Evolutionary conservation across 2,113 vertebrate genomes (phyloP), one percentile per base, ranked within the genome.

Genomic region (Chrysemys picta): DNA sequence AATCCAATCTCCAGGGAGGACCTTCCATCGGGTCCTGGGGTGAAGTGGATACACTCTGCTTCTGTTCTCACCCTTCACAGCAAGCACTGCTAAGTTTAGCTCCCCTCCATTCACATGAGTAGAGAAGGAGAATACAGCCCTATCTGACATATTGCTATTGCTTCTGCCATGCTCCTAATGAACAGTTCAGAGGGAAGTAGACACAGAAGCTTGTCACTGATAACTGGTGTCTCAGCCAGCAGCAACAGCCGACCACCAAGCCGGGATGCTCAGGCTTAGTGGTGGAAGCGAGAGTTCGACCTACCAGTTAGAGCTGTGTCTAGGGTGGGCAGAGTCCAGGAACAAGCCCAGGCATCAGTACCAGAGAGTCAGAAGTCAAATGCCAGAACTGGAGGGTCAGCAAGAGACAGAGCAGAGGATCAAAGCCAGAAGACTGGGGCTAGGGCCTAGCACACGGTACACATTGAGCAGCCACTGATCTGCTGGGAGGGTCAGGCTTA

Each of bases 161-260:
- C 35, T 59, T 81, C 16, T 22, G 10, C 57, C 25, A 31, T 50
- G 80, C 50, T 56, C 95, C 10, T 45, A 45, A 35, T 24, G 50
- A 3, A 92, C 56, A 54, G 22, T 88, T 50, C 89, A 56, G 56
- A 91, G 52, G 49, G 42, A 75, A 35, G 17, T 4, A 35, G 38
- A 80, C 85, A 88, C 11, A 92, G 72, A 57, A 86, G 49, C 38
- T 76, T 1, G 0, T 52, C 9, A 10, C 42, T 9, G 13, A 50
- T 8, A 0, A 0, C 0, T 0, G 54, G 17, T 49, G 24, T 59
- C 82, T 87, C 42, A 82, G 47, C 8, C 72, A 27, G 45, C 56
- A 65, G 62, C 62, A 65, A 65, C 13, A 35, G 59, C 14, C 1
- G 3, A 59, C 16, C 19, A 54, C 53, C 53, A 16, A 54, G 19